A percentile compares a stretch with the other conserved stretches of the same genome.
Conservation (phyloP, 2,888 invertebrate genomes). For the Leucoma salicis region DNA sequence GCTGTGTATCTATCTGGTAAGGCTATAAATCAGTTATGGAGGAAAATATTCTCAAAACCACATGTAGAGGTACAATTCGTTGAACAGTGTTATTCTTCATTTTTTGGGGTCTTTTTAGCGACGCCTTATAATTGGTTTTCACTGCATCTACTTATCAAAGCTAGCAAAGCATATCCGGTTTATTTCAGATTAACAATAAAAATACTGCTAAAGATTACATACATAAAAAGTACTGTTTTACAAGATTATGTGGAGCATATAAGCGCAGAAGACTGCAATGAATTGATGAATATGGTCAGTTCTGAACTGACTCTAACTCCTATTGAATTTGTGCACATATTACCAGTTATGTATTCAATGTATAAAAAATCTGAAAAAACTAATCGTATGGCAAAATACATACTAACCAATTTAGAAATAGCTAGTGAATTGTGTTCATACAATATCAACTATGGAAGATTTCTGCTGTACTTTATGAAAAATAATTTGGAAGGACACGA, state of each 20-base stretch:
- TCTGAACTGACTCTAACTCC: conserved; percentile 3
- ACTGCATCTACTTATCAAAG: conserved; percentile 17
- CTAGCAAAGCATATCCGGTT: conserved; percentile 14
- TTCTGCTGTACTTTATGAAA: conserved; percentile 16
- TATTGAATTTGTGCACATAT: conserved; percentile 8
- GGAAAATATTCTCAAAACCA: conserved; percentile 11
- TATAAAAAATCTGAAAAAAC: conserved; percentile 12
- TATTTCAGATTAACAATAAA: conserved; percentile 6
- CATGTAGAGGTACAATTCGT: conserved; percentile 9
- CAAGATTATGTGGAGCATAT: conserved; percentile 14
- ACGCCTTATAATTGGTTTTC: conserved; percentile 17
- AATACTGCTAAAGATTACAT: conserved; percentile 2
- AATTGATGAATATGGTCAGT: conserved; percentile 4
- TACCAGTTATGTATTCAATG: conserved; percentile 6
- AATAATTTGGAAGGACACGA: neutral
- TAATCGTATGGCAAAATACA: conserved; percentile 6
- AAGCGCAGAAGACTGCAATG: conserved; percentile 3
- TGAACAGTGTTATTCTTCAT: conserved; percentile 9
- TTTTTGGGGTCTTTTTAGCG: conserved; percentile 12
- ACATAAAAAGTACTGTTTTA: conserved; percentile 10
- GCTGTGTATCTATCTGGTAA: conserved; percentile 8
- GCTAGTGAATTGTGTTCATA: conserved; percentile 3
- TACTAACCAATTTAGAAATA: conserved; percentile 5
- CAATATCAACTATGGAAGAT: conserved; percentile 13
- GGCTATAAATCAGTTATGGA: conserved; percentile 12